Evolutionary conservation across 2,113 vertebrate genomes (phyloP).

Genomic region (Sylvietta virens): DNA sequence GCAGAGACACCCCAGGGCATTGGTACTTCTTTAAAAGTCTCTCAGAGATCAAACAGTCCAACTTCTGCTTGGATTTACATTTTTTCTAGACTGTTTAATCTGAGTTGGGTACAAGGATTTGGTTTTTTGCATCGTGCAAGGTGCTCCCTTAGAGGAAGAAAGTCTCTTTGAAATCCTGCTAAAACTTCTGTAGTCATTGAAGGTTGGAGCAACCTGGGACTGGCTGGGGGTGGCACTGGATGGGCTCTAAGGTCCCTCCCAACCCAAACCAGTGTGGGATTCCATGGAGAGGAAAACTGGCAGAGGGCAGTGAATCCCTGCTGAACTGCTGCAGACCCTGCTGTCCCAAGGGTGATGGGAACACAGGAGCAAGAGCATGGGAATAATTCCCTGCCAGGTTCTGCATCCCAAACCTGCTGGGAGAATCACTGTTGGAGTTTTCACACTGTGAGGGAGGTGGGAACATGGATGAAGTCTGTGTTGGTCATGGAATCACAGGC

Average conservation of each 20-base stretch:
- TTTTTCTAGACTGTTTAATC: neutral
- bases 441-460: neutral
- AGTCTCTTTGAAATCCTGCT: neutral
- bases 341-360: neutral
- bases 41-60: neutral
- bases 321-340: neutral
- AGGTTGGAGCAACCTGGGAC: neutral
- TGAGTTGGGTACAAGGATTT: neutral
- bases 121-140: neutral
- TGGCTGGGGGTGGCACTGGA: neutral
- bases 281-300: neutral
- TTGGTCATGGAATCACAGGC: neutral
- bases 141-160: neutral
- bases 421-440: neutral
- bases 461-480: rapidly evolving
- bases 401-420: neutral
- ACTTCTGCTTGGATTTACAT: neutral
- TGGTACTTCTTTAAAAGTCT: neutral
- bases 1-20: neutral
- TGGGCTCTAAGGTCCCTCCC: neutral
- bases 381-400: neutral
- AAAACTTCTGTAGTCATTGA: rapidly evolving
- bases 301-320: neutral
- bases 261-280: neutral
- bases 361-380: rapidly evolving